A percentile compares a stretch with the other conserved stretches of the same genome.
Evolutionary conservation across 2,888 invertebrate species (phyloP).

Genomic region (Platynereis dumerilii): DNA sequence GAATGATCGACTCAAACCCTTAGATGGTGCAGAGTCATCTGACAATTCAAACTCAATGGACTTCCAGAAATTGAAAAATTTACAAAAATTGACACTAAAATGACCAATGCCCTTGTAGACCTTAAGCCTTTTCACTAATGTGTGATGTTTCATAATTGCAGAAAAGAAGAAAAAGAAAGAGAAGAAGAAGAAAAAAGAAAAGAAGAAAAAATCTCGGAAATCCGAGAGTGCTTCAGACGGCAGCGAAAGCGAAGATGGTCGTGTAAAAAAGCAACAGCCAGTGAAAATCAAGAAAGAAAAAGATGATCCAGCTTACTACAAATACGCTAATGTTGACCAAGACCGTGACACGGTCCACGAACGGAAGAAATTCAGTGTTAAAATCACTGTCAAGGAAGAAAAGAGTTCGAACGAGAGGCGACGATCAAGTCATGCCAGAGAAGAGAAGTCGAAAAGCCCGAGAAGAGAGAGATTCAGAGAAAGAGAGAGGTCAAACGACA

Average conservation of each 20-base stretch:
- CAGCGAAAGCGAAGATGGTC: background rate
- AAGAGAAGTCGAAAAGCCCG: background rate
- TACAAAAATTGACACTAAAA: too few species aligned
- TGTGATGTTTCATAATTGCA: constrained; percentile 12
- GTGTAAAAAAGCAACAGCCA: background rate
- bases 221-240: constrained; percentile 4
- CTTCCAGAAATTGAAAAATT: too few species aligned
- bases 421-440: background rate
- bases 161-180: constrained; percentile 41
- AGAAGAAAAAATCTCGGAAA: constrained; percentile 33
- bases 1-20: too few species aligned
- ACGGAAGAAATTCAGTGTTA: background rate
- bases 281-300: constrained; percentile 11
- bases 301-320: constrained; percentile 7
- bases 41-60: too few species aligned
- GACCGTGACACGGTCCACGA: background rate
- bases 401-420: background rate
- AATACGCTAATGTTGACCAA: background rate
- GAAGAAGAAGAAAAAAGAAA: constrained; percentile 48
- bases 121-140: too few species aligned
- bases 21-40: too few species aligned
- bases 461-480: background rate
- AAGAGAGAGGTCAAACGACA: constrained; percentile 2
- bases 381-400: background rate
- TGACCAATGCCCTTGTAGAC: too few species aligned